Conservation (phyloP, 1,140 invertebrate species). For the Bombus ignitus region DNA sequence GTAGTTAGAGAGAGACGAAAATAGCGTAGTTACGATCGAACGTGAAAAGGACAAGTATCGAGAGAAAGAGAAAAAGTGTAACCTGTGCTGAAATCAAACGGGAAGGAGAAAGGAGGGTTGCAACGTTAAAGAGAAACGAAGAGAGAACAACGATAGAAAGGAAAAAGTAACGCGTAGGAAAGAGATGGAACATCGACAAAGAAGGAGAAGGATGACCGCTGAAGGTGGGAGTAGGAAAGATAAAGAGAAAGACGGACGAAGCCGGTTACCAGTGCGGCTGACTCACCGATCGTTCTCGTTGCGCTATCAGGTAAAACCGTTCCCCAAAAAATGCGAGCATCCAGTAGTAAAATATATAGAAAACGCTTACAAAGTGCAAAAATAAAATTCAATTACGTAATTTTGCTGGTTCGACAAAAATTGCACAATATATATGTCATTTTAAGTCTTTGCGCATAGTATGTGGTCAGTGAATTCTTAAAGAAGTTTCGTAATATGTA, state of each 20-base stretch:
- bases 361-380: slow-evolving; percentile 9
- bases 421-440: not conserved
- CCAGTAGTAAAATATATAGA: slow-evolving; percentile 26
- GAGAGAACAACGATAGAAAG: not conserved
- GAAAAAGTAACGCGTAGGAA: not conserved
- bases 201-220: not conserved
- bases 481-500: no score
- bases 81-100: slow-evolving; percentile 5
- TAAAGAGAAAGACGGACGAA: slow-evolving; percentile 45
- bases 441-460: not conserved
- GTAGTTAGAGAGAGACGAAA: not conserved
- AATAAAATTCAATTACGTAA: slow-evolving; percentile 2
- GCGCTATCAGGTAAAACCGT: slow-evolving; percentile 52
- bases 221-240: slow-evolving; percentile 12
- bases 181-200: not conserved
- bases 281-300: slow-evolving; percentile 56
- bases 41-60: not conserved
- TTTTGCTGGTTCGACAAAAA: not conserved
- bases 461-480: not conserved
- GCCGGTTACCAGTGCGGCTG: slow-evolving; percentile 61
- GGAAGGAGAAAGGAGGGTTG: not conserved
- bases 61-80: slow-evolving; percentile 13
- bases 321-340: slow-evolving; percentile 52
- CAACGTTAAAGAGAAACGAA: not conserved
- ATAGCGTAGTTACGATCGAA: not conserved